phyloP scores from a whole-genome alignment of 2,888 invertebrate species.

The Lymantria monacha region DNA sequence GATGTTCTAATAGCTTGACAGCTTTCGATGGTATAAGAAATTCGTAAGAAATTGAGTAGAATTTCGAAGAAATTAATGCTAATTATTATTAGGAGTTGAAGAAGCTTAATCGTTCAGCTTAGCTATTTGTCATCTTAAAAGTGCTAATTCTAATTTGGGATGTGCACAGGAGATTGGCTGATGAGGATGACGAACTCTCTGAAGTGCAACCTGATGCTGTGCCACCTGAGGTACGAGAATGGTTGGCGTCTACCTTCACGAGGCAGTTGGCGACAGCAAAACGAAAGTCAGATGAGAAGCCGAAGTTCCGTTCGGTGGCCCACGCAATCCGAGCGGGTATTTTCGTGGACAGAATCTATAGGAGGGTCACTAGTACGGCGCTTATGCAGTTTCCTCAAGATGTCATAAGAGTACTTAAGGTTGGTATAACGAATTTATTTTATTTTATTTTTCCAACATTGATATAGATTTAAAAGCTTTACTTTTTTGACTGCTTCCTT shows the following conservation, averaged over 20 bases:
- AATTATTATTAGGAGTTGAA: constrained; percentile 4
- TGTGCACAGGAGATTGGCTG: constrained; percentile 87
- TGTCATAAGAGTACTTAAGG: constrained; percentile 93
- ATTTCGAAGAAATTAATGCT: constrained; percentile 6
- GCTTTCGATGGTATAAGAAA: constrained; percentile 40
- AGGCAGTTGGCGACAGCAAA: constrained; percentile 91
- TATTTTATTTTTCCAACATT: too few relatives aligned
- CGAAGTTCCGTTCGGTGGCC: constrained; percentile 96
- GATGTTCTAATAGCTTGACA: constrained; percentile 25
- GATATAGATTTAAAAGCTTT: too few relatives aligned
- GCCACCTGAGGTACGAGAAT: constrained; percentile 97
- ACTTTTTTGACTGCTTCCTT: too few relatives aligned
- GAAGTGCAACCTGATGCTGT: constrained; percentile 98
- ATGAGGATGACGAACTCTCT: constrained; percentile 97
- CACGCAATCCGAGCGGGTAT: constrained; percentile 98
- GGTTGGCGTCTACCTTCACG: constrained; percentile 98
- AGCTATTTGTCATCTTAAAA: constrained; percentile 3
- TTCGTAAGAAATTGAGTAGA: constrained; percentile 5
- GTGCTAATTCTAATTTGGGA: constrained; percentile 29
- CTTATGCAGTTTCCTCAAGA: constrained; percentile 94
- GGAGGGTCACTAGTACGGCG: constrained; percentile 88
- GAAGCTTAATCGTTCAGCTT: constrained; percentile 15
- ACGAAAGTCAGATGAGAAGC: constrained; percentile 89
- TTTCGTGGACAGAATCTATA: constrained; percentile 96
- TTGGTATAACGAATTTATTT: constrained; percentile 52